phyloP scores from a whole-genome alignment of 2,888 invertebrate genomes.

The Oscheius myriophilus region DNA sequence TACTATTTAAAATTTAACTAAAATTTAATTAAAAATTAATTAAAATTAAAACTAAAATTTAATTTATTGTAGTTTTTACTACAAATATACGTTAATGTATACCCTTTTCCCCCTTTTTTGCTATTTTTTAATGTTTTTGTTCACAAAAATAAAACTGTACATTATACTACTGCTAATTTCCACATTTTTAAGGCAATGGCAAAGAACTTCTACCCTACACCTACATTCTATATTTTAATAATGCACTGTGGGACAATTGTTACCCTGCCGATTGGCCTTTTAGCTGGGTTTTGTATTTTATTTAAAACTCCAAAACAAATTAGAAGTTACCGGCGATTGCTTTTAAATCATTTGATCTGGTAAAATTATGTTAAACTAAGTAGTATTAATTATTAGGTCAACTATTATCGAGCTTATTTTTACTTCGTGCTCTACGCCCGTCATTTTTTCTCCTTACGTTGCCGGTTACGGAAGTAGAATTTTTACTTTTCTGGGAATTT shows the following conservation, averaged over 20 bases:
- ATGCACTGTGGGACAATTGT: slow-evolving; percentile 23
- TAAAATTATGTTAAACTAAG: background rate
- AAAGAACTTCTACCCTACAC: too few relatives aligned
- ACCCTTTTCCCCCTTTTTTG: too few relatives aligned
- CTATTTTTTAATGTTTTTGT: too few relatives aligned
- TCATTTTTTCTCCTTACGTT: slow-evolving; percentile 11
- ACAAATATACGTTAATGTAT: too few relatives aligned
- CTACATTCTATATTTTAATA: slow-evolving; percentile 1
- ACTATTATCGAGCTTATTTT: slow-evolving; percentile 10
- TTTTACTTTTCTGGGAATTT: slow-evolving; percentile 2
- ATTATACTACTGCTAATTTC: too few relatives aligned
- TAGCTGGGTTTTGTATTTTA: slow-evolving; percentile 16
- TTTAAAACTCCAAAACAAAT: slow-evolving; percentile 20
- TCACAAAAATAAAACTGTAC: too few relatives aligned
- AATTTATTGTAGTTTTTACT: too few relatives aligned
- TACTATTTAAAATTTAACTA: too few relatives aligned
- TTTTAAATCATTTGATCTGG: slow-evolving; percentile 19
- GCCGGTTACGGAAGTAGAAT: slow-evolving; percentile 12
- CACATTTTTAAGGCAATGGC: too few relatives aligned
- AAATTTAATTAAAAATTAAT: too few relatives aligned
- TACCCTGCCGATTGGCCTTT: background rate
- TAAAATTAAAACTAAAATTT: too few relatives aligned
- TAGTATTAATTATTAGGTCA: background rate
- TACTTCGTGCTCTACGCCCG: slow-evolving; percentile 6
- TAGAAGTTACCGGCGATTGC: background rate